Percentiles rank a stretch among this genome's conserved stretches.
Evolutionary conservation across 2,888 invertebrate species (phyloP).

Genomic region (Epinotia brunnichana): DNA sequence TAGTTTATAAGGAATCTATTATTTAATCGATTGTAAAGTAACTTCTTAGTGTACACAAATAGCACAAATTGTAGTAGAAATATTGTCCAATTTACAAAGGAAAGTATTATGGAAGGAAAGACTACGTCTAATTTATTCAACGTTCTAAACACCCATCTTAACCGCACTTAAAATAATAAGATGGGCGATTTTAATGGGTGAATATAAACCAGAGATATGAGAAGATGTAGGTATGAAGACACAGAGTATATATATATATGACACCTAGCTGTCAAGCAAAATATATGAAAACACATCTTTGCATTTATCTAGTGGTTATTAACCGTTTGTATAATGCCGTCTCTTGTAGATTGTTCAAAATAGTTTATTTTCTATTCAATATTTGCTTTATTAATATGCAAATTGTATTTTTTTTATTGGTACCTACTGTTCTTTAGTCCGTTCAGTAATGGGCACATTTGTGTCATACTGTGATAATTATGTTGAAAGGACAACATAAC

Average conservation of each 20-base stretch:
- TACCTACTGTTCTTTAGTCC: constrained; percentile 20
- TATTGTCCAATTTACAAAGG: constrained; percentile 9
- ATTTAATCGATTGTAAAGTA: constrained; percentile 31
- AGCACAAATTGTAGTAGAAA: constrained; percentile 36
- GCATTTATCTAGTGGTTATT: too few relatives aligned
- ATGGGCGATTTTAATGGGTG: background rate
- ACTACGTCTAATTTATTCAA: background rate
- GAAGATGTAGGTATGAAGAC: too few relatives aligned
- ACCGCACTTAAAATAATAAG: background rate
- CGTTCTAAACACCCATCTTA: background rate
- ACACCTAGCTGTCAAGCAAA: too few relatives aligned
- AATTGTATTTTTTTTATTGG: constrained; percentile 27
- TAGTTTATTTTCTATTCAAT: background rate
- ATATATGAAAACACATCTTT: too few relatives aligned
- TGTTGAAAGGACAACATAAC: constrained; percentile 32
- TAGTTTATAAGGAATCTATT: constrained; percentile 35
- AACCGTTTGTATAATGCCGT: background rate
- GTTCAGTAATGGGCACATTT: constrained; percentile 37
- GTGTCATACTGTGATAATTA: constrained; percentile 41
- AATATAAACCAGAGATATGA: too few relatives aligned
- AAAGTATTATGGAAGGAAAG: background rate
- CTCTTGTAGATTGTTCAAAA: constrained; percentile 6
- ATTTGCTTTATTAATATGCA: constrained; percentile 13
- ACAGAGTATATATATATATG: too few relatives aligned
- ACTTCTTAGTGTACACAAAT: constrained; percentile 22